Percentiles rank a stretch among this genome's conserved stretches.
phyloP scores from a whole-genome alignment of 2,113 vertebrate species.

The Hydropotes inermis region DNA sequence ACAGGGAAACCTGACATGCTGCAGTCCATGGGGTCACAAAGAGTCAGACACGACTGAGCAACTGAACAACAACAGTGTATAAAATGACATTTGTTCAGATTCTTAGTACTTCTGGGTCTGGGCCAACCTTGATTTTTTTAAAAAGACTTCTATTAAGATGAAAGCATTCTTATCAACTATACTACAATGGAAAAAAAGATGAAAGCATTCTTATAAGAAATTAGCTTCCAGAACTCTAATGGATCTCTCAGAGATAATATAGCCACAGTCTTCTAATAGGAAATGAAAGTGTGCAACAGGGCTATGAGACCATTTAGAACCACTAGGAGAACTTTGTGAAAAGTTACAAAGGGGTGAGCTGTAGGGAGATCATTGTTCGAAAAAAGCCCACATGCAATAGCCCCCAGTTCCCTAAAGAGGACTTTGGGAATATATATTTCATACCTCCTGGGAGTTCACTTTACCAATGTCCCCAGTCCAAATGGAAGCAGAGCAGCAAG shows the following conservation, averaged over 20 bases:
- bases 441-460: background rate
- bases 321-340: background rate
- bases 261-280: background rate
- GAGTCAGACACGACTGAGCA: background rate
- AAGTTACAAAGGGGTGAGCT: background rate
- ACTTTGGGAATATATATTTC: background rate
- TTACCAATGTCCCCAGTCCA: background rate
- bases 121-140: background rate
- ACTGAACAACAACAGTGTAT: background rate
- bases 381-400: background rate
- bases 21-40: background rate
- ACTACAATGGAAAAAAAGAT: background rate
- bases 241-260: constrained; percentile 27
- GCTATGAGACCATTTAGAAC: background rate
- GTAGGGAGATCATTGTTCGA: background rate
- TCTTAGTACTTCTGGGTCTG: constrained; percentile 17
- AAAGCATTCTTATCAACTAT: background rate
- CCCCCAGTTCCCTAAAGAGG: background rate
- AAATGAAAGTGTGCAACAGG: background rate
- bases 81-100: constrained; percentile 3
- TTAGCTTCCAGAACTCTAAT: constrained; percentile 33
- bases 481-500: background rate
- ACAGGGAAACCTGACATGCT: background rate
- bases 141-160: constrained; percentile 16
- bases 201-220: constrained; percentile 20